Evolutionary conservation across 2,797 vertebrate genomes (phyloP), one percentile per base, ranked within the genome.

Genomic region (Yasuhikotakia modesta): DNA sequence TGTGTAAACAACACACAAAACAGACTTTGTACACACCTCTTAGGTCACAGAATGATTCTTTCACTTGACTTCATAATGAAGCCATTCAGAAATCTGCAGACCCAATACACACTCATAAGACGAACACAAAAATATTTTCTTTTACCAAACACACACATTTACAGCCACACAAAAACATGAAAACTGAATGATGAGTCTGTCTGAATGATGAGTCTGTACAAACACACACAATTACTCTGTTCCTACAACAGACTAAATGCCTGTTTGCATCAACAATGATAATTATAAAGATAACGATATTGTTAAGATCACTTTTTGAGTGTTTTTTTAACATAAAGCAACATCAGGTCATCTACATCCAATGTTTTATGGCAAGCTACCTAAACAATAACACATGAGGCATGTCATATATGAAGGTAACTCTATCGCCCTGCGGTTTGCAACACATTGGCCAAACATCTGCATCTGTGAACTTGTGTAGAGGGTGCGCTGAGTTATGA

Each of bases 61-160:
- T 79, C 80, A 82, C 76, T 81, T 87, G 87, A 82, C 66, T 84
- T 70, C 57, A 83, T 90, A 87, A 90, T 90, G 87, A 86, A 76
- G 53, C 81, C 86, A 85, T 89, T 90, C 79, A 88, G 71, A 68
- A 70, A 70, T 65, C 57, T 55, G 67, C 72, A 71, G 70, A 48
- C 13, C n/a, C 58, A 80, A 84, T 84, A 55, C 39, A 45, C 19
- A 65, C 57, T 52, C 43, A 13, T 19, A 24, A 24, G 64, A 19
- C 21, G 17, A 16, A 35, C 52, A 22, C 17, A 50, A 30, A 60
- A 60, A 61, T 32, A n/a, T 60, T 58, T 58, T 58, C 19, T 14
- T 65, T 70, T 27, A 74, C 53, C 32, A 35, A 70, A 39, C 35
- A 78, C 12, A 63, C 16, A 35, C 10, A 61, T 27, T 14, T 10